Conservation (phyloP, 1,140 invertebrate species). For the Sycobia sp. region DNA sequence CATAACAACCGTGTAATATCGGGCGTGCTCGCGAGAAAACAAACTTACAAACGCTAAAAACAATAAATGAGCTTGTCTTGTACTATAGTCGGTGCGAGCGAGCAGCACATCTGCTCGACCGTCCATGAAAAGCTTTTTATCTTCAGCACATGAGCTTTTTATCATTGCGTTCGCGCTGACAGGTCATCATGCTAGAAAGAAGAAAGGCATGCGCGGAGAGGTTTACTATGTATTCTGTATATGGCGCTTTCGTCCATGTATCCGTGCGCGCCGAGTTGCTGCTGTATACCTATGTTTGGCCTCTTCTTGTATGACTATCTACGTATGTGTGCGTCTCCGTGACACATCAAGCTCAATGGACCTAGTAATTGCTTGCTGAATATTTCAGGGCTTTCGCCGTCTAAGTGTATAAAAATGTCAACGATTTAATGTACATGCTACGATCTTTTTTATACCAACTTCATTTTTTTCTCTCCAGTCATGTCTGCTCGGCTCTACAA, state of each 20-base stretch:
- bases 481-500: constrained; percentile 19
- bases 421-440: constrained; percentile 47
- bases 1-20: constrained; percentile 13
- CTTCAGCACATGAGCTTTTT: constrained; percentile 59
- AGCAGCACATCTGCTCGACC: constrained; percentile 41
- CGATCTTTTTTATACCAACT: constrained; percentile 35
- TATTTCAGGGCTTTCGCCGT: constrained; percentile 59
- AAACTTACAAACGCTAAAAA: constrained; percentile 41
- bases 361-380: constrained; percentile 62
- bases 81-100: too few relatives aligned
- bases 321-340: constrained; percentile 48
- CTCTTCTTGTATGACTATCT: constrained; percentile 23
- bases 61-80: constrained; percentile 40
- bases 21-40: constrained; percentile 12
- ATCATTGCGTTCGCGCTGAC: constrained; percentile 44
- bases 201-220: background rate
- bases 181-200: too few relatives aligned
- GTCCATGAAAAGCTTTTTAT: constrained; percentile 58
- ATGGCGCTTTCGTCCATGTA: too few relatives aligned
- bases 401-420: constrained; percentile 54
- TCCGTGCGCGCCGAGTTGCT: background rate
- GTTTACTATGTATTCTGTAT: too few relatives aligned
- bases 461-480: constrained; percentile 38
- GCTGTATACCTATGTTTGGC: constrained; percentile 9
- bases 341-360: constrained; percentile 58